Evolutionary conservation across 2,888 invertebrate genomes (phyloP).

Genomic region (Harpalus rubripes): DNA sequence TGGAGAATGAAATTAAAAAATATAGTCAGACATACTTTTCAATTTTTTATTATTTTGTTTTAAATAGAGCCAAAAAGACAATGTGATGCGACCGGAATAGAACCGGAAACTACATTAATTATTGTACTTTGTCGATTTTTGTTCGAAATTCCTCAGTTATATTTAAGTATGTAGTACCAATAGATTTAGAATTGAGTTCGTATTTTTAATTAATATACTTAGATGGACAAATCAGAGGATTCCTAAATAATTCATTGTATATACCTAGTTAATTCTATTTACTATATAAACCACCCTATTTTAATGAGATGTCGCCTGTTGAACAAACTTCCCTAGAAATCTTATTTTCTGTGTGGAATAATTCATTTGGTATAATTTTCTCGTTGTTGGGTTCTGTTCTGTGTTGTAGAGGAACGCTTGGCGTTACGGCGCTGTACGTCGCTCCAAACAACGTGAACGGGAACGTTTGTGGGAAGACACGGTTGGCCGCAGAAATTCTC

Average conservation of each 20-base stretch:
- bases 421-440: neutral
- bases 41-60: too few relatives aligned
- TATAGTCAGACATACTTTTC: too few relatives aligned
- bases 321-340: neutral
- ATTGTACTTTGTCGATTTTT: too few relatives aligned
- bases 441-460: constrained; percentile 13
- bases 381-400: neutral
- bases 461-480: constrained; percentile 61
- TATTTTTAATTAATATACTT: too few relatives aligned
- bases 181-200: too few relatives aligned
- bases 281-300: neutral
- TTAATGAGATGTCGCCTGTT: neutral
- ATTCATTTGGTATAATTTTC: neutral
- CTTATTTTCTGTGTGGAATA: neutral
- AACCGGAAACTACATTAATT: too few relatives aligned
- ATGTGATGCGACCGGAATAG: too few relatives aligned
- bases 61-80: too few relatives aligned
- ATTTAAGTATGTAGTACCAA: too few relatives aligned
- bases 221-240: too few relatives aligned
- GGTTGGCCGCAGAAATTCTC: constrained; percentile 56
- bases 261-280: neutral
- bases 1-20: too few relatives aligned
- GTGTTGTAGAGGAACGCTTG: neutral
- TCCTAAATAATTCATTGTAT: neutral
- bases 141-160: too few relatives aligned